Evolutionary conservation across 2,888 invertebrate species (phyloP).

Genomic region (Scotopteryx bipunctaria): DNA sequence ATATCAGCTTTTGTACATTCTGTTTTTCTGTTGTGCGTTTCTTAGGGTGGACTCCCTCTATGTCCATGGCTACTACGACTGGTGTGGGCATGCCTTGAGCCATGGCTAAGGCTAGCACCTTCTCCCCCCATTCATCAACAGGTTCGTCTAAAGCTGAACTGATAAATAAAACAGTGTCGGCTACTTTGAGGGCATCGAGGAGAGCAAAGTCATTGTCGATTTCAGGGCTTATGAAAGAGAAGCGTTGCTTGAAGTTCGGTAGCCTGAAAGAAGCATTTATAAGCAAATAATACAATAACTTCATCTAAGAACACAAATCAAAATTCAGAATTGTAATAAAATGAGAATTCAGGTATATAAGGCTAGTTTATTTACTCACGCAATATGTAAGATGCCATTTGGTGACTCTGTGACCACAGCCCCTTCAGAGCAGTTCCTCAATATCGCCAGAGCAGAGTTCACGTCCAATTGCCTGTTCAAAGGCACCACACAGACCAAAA

Average conservation of each 20-base stretch:
- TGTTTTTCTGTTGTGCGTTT: constrained; percentile 87
- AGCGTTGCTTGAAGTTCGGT: constrained; percentile 94
- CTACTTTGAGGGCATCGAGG: constrained; percentile 93
- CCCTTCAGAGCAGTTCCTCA: constrained; percentile 89
- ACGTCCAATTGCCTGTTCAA: constrained; percentile 87
- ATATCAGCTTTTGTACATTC: constrained; percentile 85
- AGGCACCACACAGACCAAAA: constrained; percentile 89
- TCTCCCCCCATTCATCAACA: constrained; percentile 91
- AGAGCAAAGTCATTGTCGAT: constrained; percentile 88
- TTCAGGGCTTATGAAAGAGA: constrained; percentile 90
- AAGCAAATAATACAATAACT: neutral
- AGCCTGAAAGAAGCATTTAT: constrained; percentile 81
- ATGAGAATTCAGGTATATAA: too few species aligned
- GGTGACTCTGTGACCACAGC: constrained; percentile 85
- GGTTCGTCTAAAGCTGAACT: constrained; percentile 89
- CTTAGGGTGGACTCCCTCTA: constrained; percentile 89
- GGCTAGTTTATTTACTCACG: constrained; percentile 81
- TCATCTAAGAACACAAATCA: too few species aligned
- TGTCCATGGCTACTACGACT: constrained; percentile 88
- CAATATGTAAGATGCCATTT: constrained; percentile 89
- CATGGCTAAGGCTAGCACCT: constrained; percentile 89
- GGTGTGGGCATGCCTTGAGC: constrained; percentile 93
- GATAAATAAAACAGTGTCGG: constrained; percentile 92
- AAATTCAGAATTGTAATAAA: too few species aligned
- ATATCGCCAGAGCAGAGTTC: constrained; percentile 84